phyloP scores from a whole-genome alignment of 2,113 vertebrate genomes.

The Scomber scombrus region DNA sequence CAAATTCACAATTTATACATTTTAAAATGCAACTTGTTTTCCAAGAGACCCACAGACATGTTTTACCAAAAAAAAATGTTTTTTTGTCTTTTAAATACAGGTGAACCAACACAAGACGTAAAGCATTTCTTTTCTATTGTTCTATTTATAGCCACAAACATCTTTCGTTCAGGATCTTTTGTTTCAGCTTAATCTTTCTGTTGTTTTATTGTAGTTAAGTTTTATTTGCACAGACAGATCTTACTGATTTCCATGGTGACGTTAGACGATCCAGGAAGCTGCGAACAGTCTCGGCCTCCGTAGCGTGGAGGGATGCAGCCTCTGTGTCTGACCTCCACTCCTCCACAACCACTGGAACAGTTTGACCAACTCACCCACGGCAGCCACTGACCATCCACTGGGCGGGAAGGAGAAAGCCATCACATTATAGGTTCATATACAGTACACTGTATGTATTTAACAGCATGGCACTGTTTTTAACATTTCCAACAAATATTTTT shows the following conservation, averaged over 20 bases:
- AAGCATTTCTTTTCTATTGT: background rate
- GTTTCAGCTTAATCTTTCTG: background rate
- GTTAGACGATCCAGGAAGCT: constrained; percentile 68
- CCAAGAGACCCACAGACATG: too few species aligned
- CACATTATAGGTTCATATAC: background rate
- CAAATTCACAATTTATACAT: too few species aligned
- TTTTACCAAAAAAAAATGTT: too few species aligned
- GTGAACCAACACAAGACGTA: too few species aligned
- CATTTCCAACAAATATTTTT: too few species aligned
- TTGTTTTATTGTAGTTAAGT: background rate
- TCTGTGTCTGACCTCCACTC: constrained; percentile 83
- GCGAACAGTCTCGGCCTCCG: constrained; percentile 85
- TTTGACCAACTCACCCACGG: constrained; percentile 89
- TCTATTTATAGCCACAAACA: background rate
- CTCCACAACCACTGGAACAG: constrained; percentile 86
- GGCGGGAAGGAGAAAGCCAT: background rate
- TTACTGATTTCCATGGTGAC: constrained; percentile 85
- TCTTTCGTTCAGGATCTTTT: background rate
- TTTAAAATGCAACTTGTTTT: too few species aligned
- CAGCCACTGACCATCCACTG: constrained; percentile 89
- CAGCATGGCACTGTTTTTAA: too few species aligned
- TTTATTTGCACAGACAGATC: constrained; percentile 41
- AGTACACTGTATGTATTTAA: background rate
- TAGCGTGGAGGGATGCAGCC: constrained; percentile 86
- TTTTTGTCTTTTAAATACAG: too few species aligned